phyloP scores from a whole-genome alignment of 1,140 invertebrate species.

The Zaprionus tsacasi region DNA sequence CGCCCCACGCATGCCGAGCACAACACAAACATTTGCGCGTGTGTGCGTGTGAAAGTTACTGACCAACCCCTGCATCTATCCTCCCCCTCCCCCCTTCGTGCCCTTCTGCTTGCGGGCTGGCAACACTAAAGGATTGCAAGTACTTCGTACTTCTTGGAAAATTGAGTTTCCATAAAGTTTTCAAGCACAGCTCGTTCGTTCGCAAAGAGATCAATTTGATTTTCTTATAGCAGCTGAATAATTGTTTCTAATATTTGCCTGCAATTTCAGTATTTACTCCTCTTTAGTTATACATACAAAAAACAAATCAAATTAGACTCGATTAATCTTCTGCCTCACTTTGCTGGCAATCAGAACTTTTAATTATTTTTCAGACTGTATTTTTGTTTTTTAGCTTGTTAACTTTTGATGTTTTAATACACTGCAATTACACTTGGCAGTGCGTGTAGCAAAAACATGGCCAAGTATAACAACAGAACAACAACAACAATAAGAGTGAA shows the following conservation, averaged over 20 bases:
- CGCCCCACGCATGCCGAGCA: conserved; percentile 14
- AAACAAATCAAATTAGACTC: conserved; percentile 39
- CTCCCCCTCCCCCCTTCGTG: background rate
- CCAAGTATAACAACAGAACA: conserved; percentile 38
- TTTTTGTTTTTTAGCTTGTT: conserved; percentile 8
- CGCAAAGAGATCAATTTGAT: conserved; percentile 58
- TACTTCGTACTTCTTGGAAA: conserved; percentile 21
- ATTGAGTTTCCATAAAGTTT: conserved; percentile 9
- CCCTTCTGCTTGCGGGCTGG: background rate
- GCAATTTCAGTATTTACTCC: no score
- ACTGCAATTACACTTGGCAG: conserved; percentile 58
- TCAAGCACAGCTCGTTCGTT: conserved; percentile 16
- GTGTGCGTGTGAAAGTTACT: conserved; percentile 51
- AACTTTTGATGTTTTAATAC: conserved; percentile 75
- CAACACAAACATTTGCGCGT: conserved; percentile 61
- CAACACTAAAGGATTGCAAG: conserved; percentile 30
- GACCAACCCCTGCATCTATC: background rate
- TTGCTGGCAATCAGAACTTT: conserved; percentile 66
- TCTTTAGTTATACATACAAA: background rate
- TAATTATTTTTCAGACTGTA: conserved; percentile 58
- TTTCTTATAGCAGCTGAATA: conserved; percentile 23
- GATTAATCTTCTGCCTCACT: conserved; percentile 53
- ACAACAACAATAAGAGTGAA: background rate
- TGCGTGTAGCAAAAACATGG: background rate
- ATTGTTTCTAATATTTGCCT: background rate